These are phyloP conservation scores for Diloba caeruleocephala DNA, from an alignment of 2,888 invertebrate genomes.

Conservation along the genomic window DNA sequence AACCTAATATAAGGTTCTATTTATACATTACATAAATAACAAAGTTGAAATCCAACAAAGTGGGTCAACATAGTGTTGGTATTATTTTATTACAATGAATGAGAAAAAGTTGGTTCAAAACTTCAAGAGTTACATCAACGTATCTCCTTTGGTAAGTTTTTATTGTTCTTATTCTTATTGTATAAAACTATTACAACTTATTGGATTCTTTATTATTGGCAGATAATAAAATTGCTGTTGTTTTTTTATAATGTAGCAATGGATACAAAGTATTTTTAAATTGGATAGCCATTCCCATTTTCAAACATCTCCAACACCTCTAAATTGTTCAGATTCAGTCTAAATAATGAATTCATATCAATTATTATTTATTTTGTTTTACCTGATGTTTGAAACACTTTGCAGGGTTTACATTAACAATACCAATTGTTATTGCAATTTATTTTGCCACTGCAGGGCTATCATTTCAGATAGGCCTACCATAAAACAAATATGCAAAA, in stretches of 20 bases:
- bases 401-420: too few relatives aligned
- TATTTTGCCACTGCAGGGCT: neutral
- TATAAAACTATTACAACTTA: neutral
- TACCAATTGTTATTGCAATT: neutral
- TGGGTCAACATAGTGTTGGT: conserved; percentile 74
- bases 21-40: conserved; percentile 51
- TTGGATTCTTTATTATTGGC: too few relatives aligned
- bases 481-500: neutral
- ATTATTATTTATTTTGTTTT: too few relatives aligned
- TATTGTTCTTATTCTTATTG: neutral
- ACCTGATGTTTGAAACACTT: too few relatives aligned
- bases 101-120: conserved; percentile 87
- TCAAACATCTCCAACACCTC: too few relatives aligned
- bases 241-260: too few relatives aligned
- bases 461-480: conserved; percentile 1
- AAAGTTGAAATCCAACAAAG: conserved; percentile 62
- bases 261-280: too few relatives aligned
- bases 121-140: conserved; percentile 89
- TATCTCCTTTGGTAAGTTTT: conserved; percentile 75
- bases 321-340: too few relatives aligned
- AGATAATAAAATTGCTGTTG: conserved; percentile 7
- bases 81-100: conserved; percentile 83
- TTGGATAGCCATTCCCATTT: too few relatives aligned
- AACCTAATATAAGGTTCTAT: conserved; percentile 55
- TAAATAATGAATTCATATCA: too few relatives aligned